These are phyloP conservation scores for Platysternon megacephalum DNA, from an alignment of 2,113 vertebrate genomes.

Conservation along the genomic window DNA sequence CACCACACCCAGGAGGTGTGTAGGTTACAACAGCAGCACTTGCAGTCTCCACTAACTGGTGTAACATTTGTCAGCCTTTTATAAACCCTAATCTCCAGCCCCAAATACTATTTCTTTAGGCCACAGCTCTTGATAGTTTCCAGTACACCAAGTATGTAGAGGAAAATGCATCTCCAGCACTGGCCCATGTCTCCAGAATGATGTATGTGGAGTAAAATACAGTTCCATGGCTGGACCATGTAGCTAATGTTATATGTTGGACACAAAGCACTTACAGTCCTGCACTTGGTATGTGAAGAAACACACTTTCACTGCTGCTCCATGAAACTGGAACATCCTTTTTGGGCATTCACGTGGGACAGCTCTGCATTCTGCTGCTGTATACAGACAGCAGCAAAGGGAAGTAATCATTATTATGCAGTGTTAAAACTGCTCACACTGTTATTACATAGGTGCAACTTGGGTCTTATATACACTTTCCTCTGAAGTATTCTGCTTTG, in stretches of 20 bases:
- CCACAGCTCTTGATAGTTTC: background rate
- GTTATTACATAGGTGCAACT: background rate
- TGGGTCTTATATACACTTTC: background rate
- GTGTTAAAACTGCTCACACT: background rate
- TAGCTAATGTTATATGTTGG: background rate
- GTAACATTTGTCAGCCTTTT: background rate
- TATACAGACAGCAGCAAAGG: background rate
- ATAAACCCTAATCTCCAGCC: conserved; percentile 11
- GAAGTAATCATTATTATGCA: background rate
- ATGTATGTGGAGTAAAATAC: background rate
- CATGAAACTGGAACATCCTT: background rate
- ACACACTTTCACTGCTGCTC: background rate
- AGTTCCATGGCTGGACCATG: background rate
- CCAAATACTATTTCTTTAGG: background rate
- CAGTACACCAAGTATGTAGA: background rate
- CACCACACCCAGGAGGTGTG: no score
- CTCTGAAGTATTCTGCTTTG: background rate
- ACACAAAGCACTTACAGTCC: background rate
- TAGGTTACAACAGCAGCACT: background rate
- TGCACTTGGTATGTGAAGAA: background rate
- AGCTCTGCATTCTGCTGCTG: background rate
- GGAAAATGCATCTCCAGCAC: background rate
- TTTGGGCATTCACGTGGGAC: background rate
- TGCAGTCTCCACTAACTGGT: background rate
- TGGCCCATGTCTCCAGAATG: background rate